Percentiles rank a stretch among this genome's conserved stretches.
These are phyloP conservation scores for Danio tinwini DNA, from an alignment of 2,797 vertebrate species.

Conservation along the genomic window DNA sequence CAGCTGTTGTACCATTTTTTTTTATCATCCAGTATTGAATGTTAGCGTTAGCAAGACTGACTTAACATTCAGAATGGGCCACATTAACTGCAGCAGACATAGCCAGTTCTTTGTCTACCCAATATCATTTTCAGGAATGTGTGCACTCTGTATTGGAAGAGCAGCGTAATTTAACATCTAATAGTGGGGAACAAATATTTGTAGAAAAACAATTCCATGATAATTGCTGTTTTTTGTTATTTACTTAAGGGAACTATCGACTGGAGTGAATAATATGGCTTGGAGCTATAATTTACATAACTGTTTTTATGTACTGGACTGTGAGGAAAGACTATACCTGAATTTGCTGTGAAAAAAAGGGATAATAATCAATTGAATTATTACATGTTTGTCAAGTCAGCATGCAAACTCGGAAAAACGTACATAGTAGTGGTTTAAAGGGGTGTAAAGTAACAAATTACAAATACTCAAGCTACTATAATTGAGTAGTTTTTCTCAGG, in stretches of 20 bases:
- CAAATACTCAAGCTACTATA: too few relatives aligned
- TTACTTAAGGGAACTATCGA: conserved; percentile 4
- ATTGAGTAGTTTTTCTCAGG: too few relatives aligned
- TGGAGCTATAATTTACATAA: conserved; percentile 1
- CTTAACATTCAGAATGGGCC: not conserved
- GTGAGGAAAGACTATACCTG: not conserved
- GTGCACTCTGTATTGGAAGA: not conserved
- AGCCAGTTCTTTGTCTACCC: not conserved
- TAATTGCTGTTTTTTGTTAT: conserved; percentile 30
- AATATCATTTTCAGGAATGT: conserved; percentile 9
- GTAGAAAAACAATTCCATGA: conserved; percentile 15
- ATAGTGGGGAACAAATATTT: conserved; percentile 17
- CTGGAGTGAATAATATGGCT: conserved; percentile 6
- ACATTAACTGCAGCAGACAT: not conserved
- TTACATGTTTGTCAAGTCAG: too few relatives aligned
- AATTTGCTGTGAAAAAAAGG: not conserved
- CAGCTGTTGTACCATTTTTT: not conserved
- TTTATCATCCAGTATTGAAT: not conserved
- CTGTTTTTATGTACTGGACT: not conserved
- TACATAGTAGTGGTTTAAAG: too few relatives aligned
- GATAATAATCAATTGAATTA: not conserved
- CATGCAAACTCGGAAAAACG: too few relatives aligned
- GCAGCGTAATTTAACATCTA: conserved; percentile 19
- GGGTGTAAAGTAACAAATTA: too few relatives aligned
- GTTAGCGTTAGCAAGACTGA: not conserved